Percentiles rank a stretch among this genome's conserved stretches.
These are phyloP conservation scores for Taphrorychus bicolor DNA, from an alignment of 2,888 invertebrate species.

Conservation along the genomic window DNA sequence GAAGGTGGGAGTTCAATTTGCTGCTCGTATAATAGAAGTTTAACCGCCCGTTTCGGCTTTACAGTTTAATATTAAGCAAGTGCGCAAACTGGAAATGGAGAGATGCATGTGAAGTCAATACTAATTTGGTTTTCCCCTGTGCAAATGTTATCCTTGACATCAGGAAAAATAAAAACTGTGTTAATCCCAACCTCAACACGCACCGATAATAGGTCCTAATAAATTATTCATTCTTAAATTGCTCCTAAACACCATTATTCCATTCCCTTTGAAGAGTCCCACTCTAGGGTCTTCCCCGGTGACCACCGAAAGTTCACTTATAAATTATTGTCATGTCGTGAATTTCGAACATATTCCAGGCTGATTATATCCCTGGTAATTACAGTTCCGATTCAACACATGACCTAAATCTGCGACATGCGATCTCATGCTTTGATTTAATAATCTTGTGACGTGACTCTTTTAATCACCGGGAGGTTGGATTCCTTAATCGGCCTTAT, in stretches of 20 bases:
- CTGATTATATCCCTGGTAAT: conserved; percentile 12
- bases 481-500: conserved; percentile 17
- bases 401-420: conserved; percentile 19
- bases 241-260: conserved; percentile 3
- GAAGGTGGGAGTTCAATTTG: not conserved
- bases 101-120: no score
- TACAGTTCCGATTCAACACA: conserved; percentile 17
- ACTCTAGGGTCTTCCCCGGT: not conserved
- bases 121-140: no score
- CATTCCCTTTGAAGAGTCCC: conserved; percentile 4
- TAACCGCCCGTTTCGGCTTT: not conserved
- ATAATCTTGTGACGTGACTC: conserved; percentile 27
- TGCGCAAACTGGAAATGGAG: no score
- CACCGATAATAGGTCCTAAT: no score
- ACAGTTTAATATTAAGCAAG: not conserved
- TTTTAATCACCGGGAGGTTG: conserved; percentile 15
- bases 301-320: not conserved
- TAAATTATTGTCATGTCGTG: conserved; percentile 12
- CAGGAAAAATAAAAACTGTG: no score
- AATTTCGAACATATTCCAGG: conserved; percentile 1
- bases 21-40: not conserved
- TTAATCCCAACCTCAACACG: no score
- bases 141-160: no score
- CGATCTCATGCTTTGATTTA: conserved; percentile 32
- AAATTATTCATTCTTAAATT: conserved; percentile 1